Percentiles rank a stretch among this genome's conserved stretches.
phyloP scores from a whole-genome alignment of 2,113 vertebrate species.

The Cairina moschata region DNA sequence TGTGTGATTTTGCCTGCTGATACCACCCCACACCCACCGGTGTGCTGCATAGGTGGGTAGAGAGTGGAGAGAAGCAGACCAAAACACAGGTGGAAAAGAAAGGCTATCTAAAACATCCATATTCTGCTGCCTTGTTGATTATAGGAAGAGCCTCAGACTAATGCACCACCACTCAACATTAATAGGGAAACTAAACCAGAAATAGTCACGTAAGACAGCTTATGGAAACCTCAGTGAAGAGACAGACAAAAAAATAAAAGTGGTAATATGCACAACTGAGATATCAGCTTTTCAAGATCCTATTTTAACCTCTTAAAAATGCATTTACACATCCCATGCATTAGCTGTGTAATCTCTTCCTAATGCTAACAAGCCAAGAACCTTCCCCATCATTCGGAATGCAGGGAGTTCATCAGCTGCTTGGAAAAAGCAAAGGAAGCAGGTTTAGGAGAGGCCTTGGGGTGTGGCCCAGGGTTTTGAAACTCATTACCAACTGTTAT shows the following conservation, averaged over 20 bases:
- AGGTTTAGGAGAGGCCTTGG: neutral
- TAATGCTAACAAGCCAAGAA: neutral
- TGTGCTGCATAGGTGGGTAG: neutral
- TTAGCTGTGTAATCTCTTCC: neutral
- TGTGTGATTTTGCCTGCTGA: neutral
- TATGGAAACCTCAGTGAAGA: neutral
- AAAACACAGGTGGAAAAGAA: neutral
- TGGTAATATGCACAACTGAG: neutral
- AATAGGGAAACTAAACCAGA: neutral
- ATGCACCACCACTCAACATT: neutral
- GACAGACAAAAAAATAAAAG: neutral
- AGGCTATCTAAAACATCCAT: neutral
- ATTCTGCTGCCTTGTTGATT: neutral
- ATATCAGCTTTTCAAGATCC: neutral
- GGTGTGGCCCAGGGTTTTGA: neutral
- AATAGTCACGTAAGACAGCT: neutral
- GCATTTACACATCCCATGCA: neutral
- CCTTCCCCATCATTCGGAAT: neutral
- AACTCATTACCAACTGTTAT: neutral
- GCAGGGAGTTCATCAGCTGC: neutral
- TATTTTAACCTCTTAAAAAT: constrained; percentile 2
- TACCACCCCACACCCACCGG: neutral
- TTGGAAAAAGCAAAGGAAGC: neutral
- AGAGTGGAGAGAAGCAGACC: neutral
- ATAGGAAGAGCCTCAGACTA: neutral